These are phyloP conservation scores for Amphipyra tragopoginis DNA, from an alignment of 2,888 invertebrate species.

Conservation along the genomic window DNA sequence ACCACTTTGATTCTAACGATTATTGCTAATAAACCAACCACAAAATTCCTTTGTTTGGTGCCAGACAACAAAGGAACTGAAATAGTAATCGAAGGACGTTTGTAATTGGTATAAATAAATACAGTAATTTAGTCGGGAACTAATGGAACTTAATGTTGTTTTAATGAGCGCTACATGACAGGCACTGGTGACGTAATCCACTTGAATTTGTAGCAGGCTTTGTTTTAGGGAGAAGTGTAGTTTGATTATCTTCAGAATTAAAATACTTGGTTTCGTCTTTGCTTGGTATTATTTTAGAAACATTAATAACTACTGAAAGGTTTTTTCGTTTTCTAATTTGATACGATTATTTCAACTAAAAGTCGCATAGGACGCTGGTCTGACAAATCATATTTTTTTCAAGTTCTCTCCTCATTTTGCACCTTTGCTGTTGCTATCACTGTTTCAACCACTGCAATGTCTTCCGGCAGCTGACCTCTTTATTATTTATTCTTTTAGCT, in stretches of 20 bases:
- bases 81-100: conserved; percentile 39
- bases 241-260: conserved; percentile 23
- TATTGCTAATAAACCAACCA: neutral
- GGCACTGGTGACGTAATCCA: conserved; percentile 13
- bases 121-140: conserved; percentile 15
- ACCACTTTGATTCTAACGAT: neutral
- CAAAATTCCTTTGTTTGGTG: conserved; percentile 6
- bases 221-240: conserved; percentile 21
- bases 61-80: conserved; percentile 34
- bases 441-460: too few species aligned
- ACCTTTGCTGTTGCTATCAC: too few species aligned
- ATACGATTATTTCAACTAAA: too few species aligned
- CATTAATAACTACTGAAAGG: too few species aligned
- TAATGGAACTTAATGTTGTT: conserved; percentile 44
- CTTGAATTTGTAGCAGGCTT: conserved; percentile 28
- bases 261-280: neutral
- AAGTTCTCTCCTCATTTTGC: too few species aligned
- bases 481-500: too few species aligned
- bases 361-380: too few species aligned
- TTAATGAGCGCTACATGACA: conserved; percentile 41
- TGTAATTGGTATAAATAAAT: conserved; percentile 33
- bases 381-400: too few species aligned
- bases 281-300: too few species aligned
- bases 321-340: too few species aligned
- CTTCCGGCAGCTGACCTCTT: too few species aligned